Evolutionary conservation across 2,888 invertebrate genomes (phyloP).

Genomic region (Linnaemya tessellans): DNA sequence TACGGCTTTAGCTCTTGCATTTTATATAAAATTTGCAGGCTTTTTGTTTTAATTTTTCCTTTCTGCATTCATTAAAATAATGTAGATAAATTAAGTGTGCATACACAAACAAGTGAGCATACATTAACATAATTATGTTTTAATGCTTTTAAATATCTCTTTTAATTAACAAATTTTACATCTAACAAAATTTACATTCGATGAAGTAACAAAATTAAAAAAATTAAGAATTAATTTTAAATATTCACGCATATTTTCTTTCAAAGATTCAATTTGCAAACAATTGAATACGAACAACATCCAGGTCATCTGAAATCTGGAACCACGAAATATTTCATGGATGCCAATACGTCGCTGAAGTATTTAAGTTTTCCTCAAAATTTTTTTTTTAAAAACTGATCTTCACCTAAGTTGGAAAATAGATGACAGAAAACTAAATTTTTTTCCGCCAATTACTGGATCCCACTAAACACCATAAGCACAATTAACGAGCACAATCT

Average conservation of each 20-base stretch:
- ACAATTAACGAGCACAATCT: too few species aligned
- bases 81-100: background rate
- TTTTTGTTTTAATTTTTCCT: background rate
- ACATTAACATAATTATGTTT: background rate
- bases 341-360: too few species aligned
- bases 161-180: background rate
- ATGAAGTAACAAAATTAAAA: background rate
- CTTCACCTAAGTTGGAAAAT: too few species aligned
- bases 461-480: too few species aligned
- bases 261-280: background rate
- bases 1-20: conserved; percentile 23
- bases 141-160: background rate
- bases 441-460: too few species aligned
- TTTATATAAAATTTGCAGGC: background rate
- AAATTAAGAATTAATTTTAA: too few species aligned
- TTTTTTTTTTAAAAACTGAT: too few species aligned
- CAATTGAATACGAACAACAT: background rate
- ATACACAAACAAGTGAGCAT: background rate
- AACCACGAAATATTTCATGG: too few species aligned
- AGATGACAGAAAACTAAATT: too few species aligned
- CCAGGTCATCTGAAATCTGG: too few species aligned
- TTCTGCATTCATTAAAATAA: conserved; percentile 20
- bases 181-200: background rate
- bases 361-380: too few species aligned
- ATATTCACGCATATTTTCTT: background rate